Base-by-base conservation (phyloP, 2,888 invertebrate genomes). In the Tipula lateralis region DNA sequence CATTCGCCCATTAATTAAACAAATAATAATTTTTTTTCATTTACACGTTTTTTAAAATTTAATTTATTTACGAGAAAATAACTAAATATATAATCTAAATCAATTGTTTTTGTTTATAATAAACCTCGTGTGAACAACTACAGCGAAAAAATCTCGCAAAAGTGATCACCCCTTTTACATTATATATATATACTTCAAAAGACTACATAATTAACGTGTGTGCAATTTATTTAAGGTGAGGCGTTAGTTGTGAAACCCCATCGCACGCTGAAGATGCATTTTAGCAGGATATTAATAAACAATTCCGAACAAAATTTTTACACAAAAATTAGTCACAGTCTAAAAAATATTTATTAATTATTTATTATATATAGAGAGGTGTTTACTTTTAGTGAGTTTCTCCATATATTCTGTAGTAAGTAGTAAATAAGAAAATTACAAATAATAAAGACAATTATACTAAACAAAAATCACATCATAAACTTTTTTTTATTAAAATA, bases 381-480 rank as follows among this genome's bases (percentile, higher is more conserved):
- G 66, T 66, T 66, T 19, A 66, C 66, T 66, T 66, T 66, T 66
- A 19, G 66, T 66, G 66, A 66, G 66, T 66, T 66, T 66, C 66
- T 66, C 66, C 19, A 66, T 66, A 24, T 66, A 66, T 66, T 24
- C 66, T 66, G 66, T 66, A 66, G 66, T 66, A 66, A 66, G 66
- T 66, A 66, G 24, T 66, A 66, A 7, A 66, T 66, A 66, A 66
- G 24, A 66, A 66, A 66, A 24, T 66, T 24, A 19, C 19, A 44
- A 66, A 66, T 66, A 66, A 66, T 66, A 66, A 66, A 66, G 66
- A 66, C 66, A 66, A 66, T 9, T 66, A 66, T 6, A 66, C 66
- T 66, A 66, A 66, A 66, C 66, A 66, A 66, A 66, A 66, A 66
- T 66, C 66, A 66, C 66, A 66, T 66, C 6, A 66, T 66, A 66